phyloP scores from a whole-genome alignment of 2,888 invertebrate genomes.

The Byasa hedistus region DNA sequence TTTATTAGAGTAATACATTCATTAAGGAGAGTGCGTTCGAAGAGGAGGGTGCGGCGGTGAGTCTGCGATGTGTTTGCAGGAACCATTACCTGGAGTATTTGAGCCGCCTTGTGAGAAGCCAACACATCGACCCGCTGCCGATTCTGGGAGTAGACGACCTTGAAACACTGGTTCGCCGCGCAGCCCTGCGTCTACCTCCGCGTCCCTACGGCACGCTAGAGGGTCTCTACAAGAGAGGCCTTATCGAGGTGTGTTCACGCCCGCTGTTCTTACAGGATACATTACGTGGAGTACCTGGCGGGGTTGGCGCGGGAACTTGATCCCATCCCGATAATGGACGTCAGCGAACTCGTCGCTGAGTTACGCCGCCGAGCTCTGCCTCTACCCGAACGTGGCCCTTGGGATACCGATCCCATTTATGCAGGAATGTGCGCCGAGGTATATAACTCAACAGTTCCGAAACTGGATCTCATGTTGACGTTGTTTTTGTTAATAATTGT shows the following conservation, averaged over 20 bases:
- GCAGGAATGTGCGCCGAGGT: constrained; percentile 92
- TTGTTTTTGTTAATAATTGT: neutral
- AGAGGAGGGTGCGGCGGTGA: constrained; percentile 51
- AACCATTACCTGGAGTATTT: constrained; percentile 95
- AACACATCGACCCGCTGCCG: constrained; percentile 87
- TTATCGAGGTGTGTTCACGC: constrained; percentile 81
- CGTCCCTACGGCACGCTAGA: constrained; percentile 87
- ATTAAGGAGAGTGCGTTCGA: constrained; percentile 19
- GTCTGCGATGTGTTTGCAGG: constrained; percentile 80
- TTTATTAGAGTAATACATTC: neutral
- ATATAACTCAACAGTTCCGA: constrained; percentile 45
- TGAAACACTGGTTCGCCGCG: constrained; percentile 88
- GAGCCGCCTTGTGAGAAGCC: constrained; percentile 85
- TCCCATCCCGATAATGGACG: constrained; percentile 92
- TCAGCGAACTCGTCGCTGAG: constrained; percentile 92
- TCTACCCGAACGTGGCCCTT: constrained; percentile 89
- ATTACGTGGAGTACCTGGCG: constrained; percentile 98
- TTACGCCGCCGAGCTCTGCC: constrained; percentile 90
- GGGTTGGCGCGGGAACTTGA: constrained; percentile 92
- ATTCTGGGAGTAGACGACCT: constrained; percentile 90
- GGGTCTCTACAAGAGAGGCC: constrained; percentile 81
- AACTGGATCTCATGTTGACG: neutral
- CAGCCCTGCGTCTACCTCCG: constrained; percentile 85
- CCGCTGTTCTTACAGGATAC: constrained; percentile 83
- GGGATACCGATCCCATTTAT: constrained; percentile 91